These are phyloP conservation scores for Crocodylus rhombifer DNA, from an alignment of 2,797 vertebrate genomes.

Conservation along the genomic window DNA sequence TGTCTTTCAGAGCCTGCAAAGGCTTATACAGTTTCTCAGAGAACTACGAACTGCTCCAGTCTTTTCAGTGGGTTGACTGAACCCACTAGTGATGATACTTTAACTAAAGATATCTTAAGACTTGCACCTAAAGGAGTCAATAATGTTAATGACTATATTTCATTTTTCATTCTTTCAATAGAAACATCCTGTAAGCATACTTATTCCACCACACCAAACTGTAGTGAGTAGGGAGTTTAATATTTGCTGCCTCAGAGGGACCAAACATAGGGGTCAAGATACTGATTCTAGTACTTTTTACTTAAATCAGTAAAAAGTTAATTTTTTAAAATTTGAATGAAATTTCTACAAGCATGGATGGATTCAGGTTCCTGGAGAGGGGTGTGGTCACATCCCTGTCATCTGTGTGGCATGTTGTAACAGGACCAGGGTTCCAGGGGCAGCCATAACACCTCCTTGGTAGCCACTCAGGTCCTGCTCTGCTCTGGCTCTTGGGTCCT, in stretches of 20 bases:
- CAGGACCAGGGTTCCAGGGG: too few species aligned
- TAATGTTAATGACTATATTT: background rate
- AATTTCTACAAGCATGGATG: background rate
- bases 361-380: background rate
- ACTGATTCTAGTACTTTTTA: background rate
- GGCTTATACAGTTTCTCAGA: background rate
- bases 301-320: background rate
- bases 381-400: too few species aligned
- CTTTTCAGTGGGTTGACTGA: background rate
- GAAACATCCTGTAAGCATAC: background rate
- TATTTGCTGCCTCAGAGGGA: background rate
- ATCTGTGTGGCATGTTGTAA: too few species aligned
- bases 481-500: too few species aligned
- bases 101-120: background rate
- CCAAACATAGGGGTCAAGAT: background rate
- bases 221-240: background rate
- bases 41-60: background rate
- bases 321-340: background rate
- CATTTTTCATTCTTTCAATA: conserved; percentile 17
- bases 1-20: background rate
- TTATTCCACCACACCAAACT: conserved; percentile 11
- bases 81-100: background rate
- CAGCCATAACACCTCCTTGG: too few species aligned
- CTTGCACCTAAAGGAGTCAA: background rate
- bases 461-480: too few species aligned